Conservation (phyloP, 1,140 invertebrate genomes). For the Bathynomus jamesi region DNA sequence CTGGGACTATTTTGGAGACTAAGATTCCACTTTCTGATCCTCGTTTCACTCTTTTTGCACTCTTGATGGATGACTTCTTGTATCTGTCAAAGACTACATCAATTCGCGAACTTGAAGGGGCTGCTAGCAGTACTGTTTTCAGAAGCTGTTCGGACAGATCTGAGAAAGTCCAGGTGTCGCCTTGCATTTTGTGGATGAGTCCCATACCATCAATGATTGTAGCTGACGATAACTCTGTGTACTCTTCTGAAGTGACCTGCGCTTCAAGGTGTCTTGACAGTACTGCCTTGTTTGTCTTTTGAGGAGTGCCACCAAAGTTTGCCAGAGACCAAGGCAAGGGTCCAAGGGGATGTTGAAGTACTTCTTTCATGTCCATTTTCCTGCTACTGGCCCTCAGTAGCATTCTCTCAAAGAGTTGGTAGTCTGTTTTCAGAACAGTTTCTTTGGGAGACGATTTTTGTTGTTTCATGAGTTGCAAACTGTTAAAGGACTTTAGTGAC, state of each 20-base stretch:
- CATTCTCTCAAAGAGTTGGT: not conserved
- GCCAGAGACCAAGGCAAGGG: conserved; percentile 7
- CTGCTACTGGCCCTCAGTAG: conserved; percentile 2
- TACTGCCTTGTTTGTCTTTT: conserved; percentile 11
- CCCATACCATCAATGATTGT: conserved; percentile 10
- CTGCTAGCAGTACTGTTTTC: too few species aligned
- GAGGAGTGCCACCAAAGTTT: conserved; percentile 6
- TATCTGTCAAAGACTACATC: too few species aligned
- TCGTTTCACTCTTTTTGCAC: too few species aligned
- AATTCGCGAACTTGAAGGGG: too few species aligned
- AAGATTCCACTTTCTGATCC: too few species aligned
- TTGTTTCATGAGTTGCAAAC: not conserved
- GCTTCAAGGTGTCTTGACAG: not conserved
- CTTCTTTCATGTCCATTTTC: conserved; percentile 10
- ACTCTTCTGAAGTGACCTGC: not conserved
- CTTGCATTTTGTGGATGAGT: conserved; percentile 4
- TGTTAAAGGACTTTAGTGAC: conserved; percentile 6
- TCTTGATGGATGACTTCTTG: too few species aligned
- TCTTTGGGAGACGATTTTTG: not conserved
- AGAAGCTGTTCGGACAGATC: conserved; percentile 13
- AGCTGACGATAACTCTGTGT: not conserved
- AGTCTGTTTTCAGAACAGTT: conserved; percentile 8
- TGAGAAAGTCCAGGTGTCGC: conserved; percentile 8
- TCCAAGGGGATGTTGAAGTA: not conserved
- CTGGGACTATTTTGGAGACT: too few species aligned